These are phyloP conservation scores for Peromyscus nudipes DNA, from an alignment of 2,797 vertebrate species.

Conservation along the genomic window DNA sequence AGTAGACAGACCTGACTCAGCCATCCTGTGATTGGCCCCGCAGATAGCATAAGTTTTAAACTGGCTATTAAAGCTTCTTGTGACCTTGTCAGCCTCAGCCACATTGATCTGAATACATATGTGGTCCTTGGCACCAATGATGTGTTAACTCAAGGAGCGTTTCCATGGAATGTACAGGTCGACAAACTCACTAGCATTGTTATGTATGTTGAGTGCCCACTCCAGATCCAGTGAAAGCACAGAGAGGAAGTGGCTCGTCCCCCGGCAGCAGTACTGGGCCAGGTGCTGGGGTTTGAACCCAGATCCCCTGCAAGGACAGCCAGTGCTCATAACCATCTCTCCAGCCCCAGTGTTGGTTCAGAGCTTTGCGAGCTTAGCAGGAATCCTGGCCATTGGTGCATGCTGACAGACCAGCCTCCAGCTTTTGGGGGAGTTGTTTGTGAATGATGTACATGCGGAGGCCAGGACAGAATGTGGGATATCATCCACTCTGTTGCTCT, in stretches of 20 bases:
- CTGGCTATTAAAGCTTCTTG: not conserved
- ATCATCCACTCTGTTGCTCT: not conserved
- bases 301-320: not conserved
- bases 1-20: not conserved
- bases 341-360: not conserved
- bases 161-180: not conserved
- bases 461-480: not conserved
- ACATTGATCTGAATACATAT: not conserved
- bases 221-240: not conserved
- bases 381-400: not conserved
- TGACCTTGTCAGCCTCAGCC: not conserved
- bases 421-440: not conserved
- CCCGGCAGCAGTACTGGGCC: not conserved
- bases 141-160: not conserved
- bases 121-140: not conserved
- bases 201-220: not conserved
- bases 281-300: not conserved
- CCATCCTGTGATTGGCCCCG: not conserved
- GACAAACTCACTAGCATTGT: not conserved
- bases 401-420: not conserved
- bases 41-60: not conserved
- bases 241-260: not conserved
- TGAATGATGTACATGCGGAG: not conserved
- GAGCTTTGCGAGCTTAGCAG: not conserved
- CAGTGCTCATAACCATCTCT: not conserved